These are phyloP conservation scores for Caenorhabditis drosophilae DNA, from an alignment of 2,888 invertebrate species.

Conservation along the genomic window DNA sequence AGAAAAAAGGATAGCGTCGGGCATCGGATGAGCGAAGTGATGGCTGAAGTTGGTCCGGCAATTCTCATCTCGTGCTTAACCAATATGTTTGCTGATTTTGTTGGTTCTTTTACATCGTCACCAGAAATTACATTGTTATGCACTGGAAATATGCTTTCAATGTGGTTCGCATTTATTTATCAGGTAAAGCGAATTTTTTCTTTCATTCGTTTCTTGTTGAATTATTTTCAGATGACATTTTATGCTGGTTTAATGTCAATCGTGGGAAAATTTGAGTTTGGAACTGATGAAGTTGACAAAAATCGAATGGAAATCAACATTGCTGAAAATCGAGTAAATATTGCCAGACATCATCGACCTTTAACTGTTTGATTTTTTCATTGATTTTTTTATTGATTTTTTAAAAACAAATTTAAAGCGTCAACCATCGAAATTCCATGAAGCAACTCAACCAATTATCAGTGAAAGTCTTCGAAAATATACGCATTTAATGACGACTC, in stretches of 20 bases:
- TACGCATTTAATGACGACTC: slow-evolving; percentile 50
- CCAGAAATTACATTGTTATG: slow-evolving; percentile 65
- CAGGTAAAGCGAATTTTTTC: slow-evolving; percentile 41
- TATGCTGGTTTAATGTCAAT: slow-evolving; percentile 60
- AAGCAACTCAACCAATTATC: slow-evolving; percentile 63
- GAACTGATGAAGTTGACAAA: slow-evolving; percentile 49
- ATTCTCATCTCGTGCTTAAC: slow-evolving; percentile 65
- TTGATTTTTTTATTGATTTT: not conserved
- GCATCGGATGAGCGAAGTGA: slow-evolving; percentile 60
- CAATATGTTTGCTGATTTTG: slow-evolving; percentile 65
- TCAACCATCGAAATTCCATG: slow-evolving; percentile 67
- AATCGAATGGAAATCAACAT: slow-evolving; percentile 51
- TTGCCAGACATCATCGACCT: slow-evolving; percentile 46
- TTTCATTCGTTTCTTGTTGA: not conserved
- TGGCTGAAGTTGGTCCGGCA: slow-evolving; percentile 65
- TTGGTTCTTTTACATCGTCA: slow-evolving; percentile 58
- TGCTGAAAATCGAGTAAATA: slow-evolving; percentile 50
- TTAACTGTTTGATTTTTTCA: slow-evolving; percentile 15
- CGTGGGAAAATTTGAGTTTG: slow-evolving; percentile 59
- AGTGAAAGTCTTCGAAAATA: slow-evolving; percentile 50
- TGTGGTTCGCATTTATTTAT: slow-evolving; percentile 63
- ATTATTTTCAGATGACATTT: slow-evolving; percentile 58
- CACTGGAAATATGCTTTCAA: slow-evolving; percentile 63
- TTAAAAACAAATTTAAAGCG: slow-evolving; percentile 46
- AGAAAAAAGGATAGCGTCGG: slow-evolving; percentile 60